phyloP scores from a whole-genome alignment of 2,113 vertebrate genomes.

The Mustelus asterias region DNA sequence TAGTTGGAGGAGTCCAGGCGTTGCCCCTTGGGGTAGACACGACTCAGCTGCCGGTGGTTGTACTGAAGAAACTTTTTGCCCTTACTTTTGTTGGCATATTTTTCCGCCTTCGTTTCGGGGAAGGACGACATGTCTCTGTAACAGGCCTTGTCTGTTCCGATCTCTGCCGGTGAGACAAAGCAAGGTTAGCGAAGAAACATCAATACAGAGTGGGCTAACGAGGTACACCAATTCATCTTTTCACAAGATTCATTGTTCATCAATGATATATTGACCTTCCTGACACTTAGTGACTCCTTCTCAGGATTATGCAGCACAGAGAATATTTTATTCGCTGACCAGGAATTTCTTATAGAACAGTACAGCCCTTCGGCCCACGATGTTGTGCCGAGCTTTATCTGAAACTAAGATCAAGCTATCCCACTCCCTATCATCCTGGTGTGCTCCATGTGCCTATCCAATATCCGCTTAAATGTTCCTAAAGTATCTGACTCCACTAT shows the following conservation, averaged over 20 bases:
- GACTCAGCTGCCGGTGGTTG: slow-evolving; percentile 68
- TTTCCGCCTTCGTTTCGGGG: slow-evolving; percentile 66
- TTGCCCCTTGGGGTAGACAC: slow-evolving; percentile 68
- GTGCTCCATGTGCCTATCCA: no score
- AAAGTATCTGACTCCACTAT: no score
- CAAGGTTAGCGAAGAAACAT: background rate
- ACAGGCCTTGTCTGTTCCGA: slow-evolving; percentile 59
- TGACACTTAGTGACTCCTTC: background rate
- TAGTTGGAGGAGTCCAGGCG: slow-evolving; percentile 74
- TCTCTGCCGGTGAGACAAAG: slow-evolving; percentile 50
- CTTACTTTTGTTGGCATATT: slow-evolving; percentile 56
- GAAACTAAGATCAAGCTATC: no score
- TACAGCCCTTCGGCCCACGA: no score
- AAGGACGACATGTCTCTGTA: slow-evolving; percentile 67
- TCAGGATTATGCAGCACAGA: background rate
- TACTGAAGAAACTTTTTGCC: slow-evolving; percentile 64
- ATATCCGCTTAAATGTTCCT: no score
- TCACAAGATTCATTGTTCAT: background rate
- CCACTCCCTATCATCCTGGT: no score
- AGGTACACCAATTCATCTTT: background rate
- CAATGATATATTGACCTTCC: background rate
- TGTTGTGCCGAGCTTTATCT: no score
- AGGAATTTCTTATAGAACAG: no score
- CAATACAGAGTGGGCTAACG: background rate
- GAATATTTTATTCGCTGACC: background rate